phyloP scores from a whole-genome alignment of 2,888 invertebrate species.

The Orchestes rusci region DNA sequence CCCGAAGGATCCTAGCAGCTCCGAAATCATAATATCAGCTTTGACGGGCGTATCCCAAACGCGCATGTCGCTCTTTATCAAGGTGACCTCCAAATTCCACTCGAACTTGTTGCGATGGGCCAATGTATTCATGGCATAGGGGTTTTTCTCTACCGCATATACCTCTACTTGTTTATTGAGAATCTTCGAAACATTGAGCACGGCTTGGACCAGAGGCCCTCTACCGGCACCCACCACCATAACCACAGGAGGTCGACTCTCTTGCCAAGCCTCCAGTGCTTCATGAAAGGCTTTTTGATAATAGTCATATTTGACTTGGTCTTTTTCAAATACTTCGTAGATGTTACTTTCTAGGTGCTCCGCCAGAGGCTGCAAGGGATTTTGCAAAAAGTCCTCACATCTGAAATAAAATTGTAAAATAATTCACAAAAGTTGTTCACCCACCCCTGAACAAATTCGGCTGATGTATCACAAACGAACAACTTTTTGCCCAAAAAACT shows the following conservation, averaged over 20 bases:
- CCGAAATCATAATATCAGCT: conserved; percentile 66
- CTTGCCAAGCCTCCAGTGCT: conserved; percentile 58
- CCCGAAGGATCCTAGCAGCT: conserved; percentile 83
- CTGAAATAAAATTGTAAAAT: conserved; percentile 38
- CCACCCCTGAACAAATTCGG: conserved; percentile 41
- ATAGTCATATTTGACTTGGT: conserved; percentile 88
- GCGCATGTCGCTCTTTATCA: conserved; percentile 83
- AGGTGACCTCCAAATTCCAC: conserved; percentile 66
- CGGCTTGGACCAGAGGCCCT: conserved; percentile 89
- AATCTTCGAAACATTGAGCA: conserved; percentile 66
- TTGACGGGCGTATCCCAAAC: conserved; percentile 71
- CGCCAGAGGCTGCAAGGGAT: conserved; percentile 85
- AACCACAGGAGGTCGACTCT: conserved; percentile 46
- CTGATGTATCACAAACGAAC: conserved; percentile 35
- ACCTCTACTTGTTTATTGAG: conserved; percentile 59
- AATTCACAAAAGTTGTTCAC: conserved; percentile 9
- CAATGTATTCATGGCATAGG: conserved; percentile 85
- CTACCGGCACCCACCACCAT: conserved; percentile 60
- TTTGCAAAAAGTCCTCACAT: conserved; percentile 90
- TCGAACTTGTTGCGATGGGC: conserved; percentile 67
- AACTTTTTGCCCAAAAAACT: conserved; percentile 42
- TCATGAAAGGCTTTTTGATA: conserved; percentile 77
- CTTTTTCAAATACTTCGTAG: conserved; percentile 95
- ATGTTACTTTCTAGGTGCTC: conserved; percentile 94
- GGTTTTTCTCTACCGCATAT: conserved; percentile 97